Percentiles rank a stretch among this genome's conserved stretches.
Evolutionary conservation across 2,888 invertebrate species (phyloP).

Genomic region (Notocelia uddmanniana): DNA sequence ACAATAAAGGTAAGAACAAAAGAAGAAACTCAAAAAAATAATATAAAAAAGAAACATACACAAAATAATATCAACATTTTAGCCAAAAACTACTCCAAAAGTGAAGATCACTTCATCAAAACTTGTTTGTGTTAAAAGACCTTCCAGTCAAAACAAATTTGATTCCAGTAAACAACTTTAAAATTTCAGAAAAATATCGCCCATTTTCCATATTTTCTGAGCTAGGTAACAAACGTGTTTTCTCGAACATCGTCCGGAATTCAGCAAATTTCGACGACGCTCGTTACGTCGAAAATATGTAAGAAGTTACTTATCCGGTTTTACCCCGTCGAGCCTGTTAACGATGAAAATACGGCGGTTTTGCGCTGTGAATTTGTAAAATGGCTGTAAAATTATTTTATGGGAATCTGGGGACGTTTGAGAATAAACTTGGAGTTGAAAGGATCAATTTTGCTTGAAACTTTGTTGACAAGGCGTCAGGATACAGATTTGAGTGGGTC

Average conservation of each 20-base stretch:
- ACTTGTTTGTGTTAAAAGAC: constrained; percentile 8
- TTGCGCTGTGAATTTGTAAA: constrained; percentile 37
- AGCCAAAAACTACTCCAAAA: background rate
- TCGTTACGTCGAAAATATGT: constrained; percentile 41
- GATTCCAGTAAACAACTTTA: background rate
- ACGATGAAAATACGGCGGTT: constrained; percentile 29
- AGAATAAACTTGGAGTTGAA: background rate
- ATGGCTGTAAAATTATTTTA: constrained; percentile 32
- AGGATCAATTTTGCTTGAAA: constrained; percentile 7
- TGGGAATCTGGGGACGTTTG: constrained; percentile 24
- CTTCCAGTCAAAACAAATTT: constrained; percentile 7
- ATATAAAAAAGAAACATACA: background rate
- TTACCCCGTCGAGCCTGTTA: constrained; percentile 15
- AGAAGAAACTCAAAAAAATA: too few species aligned
- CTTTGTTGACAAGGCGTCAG: constrained; percentile 10
- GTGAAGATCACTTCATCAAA: background rate
- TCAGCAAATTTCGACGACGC: constrained; percentile 22
- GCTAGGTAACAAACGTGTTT: constrained; percentile 32
- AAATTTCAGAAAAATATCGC: constrained; percentile 27
- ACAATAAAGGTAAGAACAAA: too few species aligned
- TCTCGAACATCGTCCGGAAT: constrained; percentile 20
- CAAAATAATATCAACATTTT: background rate
- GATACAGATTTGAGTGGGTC: background rate
- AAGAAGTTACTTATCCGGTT: constrained; percentile 32
- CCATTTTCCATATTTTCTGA: constrained; percentile 24